These are phyloP conservation scores for Drosophila orosa DNA, from an alignment of 1,140 invertebrate species.

Conservation along the genomic window DNA sequence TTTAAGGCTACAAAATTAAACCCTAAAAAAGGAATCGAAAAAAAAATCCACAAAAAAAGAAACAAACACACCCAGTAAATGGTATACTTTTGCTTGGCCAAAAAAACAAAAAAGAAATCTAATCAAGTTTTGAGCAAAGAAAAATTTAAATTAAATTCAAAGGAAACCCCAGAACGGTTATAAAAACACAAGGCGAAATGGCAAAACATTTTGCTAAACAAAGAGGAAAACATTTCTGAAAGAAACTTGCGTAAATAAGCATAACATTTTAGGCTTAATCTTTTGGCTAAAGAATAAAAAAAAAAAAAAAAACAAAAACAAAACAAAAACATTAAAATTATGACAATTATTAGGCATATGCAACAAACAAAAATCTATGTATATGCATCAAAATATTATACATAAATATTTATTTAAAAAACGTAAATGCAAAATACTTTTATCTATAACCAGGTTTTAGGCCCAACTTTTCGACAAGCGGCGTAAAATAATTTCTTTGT, in stretches of 20 bases:
- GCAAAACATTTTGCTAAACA: conserved; percentile 41
- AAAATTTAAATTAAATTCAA: conserved; percentile 47
- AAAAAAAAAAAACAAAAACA: conserved; percentile 31
- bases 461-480: conserved; percentile 73
- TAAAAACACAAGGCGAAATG: conserved; percentile 57
- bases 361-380: conserved; percentile 36
- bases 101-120: conserved; percentile 8
- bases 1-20: conserved; percentile 76
- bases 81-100: conserved; percentile 75
- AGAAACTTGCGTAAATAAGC: conserved; percentile 62
- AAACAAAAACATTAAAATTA: conserved; percentile 39
- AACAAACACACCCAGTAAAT: conserved; percentile 51
- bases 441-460: conserved; percentile 68
- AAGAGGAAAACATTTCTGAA: conserved; percentile 60
- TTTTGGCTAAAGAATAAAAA: conserved; percentile 67
- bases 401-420: conserved; percentile 71
- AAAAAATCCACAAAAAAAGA: conserved; percentile 43
- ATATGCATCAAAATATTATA: conserved; percentile 47
- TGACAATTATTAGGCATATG: conserved; percentile 64
- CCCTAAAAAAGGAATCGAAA: conserved; percentile 41
- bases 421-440: conserved; percentile 45
- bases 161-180: conserved; percentile 64
- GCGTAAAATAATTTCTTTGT: conserved; percentile 82
- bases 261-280: conserved; percentile 77
- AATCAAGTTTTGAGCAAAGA: conserved; percentile 35